Base-by-base conservation (phyloP, 2,888 invertebrate species). In the Dryobotodes eremita region DNA sequence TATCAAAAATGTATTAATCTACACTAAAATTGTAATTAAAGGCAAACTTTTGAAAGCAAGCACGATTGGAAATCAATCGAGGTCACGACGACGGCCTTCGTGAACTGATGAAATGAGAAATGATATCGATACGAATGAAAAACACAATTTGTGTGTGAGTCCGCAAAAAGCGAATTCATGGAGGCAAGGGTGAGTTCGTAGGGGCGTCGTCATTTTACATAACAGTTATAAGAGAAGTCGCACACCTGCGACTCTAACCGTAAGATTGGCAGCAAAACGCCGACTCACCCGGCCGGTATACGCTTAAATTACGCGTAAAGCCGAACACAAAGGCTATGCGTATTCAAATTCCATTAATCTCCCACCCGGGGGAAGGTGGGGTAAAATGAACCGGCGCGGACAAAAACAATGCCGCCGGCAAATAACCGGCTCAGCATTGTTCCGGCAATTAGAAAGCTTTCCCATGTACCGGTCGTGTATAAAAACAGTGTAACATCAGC, bases 361-460 rank as follows among this genome's bases (percentile, higher is more conserved):
- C 96, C 94, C 91, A 94, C 92, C 93, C 93, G 92, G 93, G 95
- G 95, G 94, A 94, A 94, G 95, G 95, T 95, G 95, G 95, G 95
- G 95, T 95, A 95, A 96, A 96, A 96, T 96, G 96, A 97, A 96
- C 96, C 96, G 94, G 95, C 94, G 92, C 95, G 96, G 96, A 96
- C 96, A 96, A 97, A 97, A 97, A 97, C 96, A 97, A 97, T 96
- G 96, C 96, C 96, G 95, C 94, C 94, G 96, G 96, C 96, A 95
- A 96, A 97, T 96, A 96, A 96, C 96, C 96, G 95, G 96, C 96
- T 96, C 96, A 95, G 96, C 96, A 96, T 97, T 97, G 97, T 97
- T 96, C 96, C 96, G 96, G 96, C 97, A 97, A 97, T 97, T 97
- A 97, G 97, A 97, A 96, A 97, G 97, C 96, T 97, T 97, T 97